Evolutionary conservation across 2,888 invertebrate species (phyloP).

Genomic region (Synergus gifuensis): DNA sequence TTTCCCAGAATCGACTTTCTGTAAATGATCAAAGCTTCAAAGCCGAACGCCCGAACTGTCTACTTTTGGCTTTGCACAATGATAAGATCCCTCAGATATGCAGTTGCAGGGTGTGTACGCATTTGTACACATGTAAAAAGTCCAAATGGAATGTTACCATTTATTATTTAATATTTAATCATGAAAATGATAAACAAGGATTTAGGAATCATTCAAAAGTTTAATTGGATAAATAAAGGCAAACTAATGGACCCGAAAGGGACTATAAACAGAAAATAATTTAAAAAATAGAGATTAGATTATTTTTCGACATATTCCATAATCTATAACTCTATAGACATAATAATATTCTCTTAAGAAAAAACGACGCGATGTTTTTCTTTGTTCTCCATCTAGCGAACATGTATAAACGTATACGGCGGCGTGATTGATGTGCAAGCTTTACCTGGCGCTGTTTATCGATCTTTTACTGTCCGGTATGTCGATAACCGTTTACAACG

Average conservation of each 20-base stretch:
- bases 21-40: slow-evolving; percentile 40
- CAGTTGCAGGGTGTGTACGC: slow-evolving; percentile 1
- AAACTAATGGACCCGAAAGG: too few relatives aligned
- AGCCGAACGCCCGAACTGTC: slow-evolving; percentile 32
- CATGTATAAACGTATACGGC: slow-evolving; percentile 39
- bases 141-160: background rate
- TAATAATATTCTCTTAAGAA: background rate
- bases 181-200: too few relatives aligned
- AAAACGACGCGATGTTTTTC: background rate
- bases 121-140: slow-evolving; percentile 22
- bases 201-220: too few relatives aligned
- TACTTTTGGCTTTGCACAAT: slow-evolving; percentile 38
- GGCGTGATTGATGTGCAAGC: slow-evolving; percentile 53
- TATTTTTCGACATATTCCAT: background rate
- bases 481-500: slow-evolving; percentile 45
- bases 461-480: slow-evolving; percentile 47
- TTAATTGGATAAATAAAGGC: too few relatives aligned
- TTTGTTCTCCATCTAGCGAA: slow-evolving; percentile 23
- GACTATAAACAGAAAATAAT: background rate
- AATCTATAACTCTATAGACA: background rate
- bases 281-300: background rate
- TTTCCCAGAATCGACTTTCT: slow-evolving; percentile 36
- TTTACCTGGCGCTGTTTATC: slow-evolving; percentile 50
- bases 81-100: slow-evolving; percentile 37
- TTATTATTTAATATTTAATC: too few relatives aligned